Conservation (phyloP, 2,113 vertebrate species). For the Notarius quadriscutis region DNA sequence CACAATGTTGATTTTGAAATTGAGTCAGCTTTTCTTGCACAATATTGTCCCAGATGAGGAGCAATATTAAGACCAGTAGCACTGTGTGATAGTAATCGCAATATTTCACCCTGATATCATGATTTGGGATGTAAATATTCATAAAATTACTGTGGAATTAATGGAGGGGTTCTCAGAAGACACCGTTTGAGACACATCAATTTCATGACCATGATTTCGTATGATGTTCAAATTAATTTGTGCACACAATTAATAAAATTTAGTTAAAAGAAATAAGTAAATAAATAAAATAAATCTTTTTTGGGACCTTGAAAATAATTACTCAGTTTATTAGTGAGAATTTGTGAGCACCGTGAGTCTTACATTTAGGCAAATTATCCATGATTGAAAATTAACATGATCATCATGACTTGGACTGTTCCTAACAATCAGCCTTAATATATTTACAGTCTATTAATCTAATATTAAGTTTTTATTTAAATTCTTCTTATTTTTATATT, state of each 20-base stretch:
- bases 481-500: not conserved
- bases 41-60: not conserved
- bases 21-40: not conserved
- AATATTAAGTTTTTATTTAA: not conserved
- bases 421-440: not conserved
- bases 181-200: not conserved
- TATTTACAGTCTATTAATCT: not conserved
- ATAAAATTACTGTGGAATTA: not conserved
- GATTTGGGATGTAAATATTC: not conserved
- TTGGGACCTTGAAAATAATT: no score
- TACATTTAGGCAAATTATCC: no score
- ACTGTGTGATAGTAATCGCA: not conserved
- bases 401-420: not conserved
- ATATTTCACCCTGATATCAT: not conserved
- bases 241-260: not conserved
- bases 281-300: not conserved
- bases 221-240: not conserved
- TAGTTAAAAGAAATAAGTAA: not conserved
- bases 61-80: not conserved
- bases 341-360: not conserved
- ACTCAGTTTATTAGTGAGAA: no score
- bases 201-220: not conserved
- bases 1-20: not conserved
- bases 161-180: not conserved
- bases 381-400: not conserved